Evolutionary conservation across 2,113 vertebrate species (phyloP), one percentile per base, ranked within the genome.

Genomic region (Maccullochella peelii): DNA sequence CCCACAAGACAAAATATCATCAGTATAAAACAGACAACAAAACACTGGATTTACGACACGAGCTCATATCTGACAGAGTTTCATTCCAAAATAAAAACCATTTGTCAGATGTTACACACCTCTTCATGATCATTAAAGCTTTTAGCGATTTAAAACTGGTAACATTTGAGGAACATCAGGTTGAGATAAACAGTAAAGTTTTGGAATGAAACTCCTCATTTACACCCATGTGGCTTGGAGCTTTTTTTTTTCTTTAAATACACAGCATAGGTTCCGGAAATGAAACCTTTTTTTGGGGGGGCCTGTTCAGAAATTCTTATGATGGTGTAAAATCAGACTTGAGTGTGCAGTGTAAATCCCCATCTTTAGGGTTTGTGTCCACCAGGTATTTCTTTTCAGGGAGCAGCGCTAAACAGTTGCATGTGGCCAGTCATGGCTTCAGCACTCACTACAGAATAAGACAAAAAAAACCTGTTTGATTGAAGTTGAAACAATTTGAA

Each of bases 1-100:
- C 33, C 50, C 57, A 75, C 69, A 65, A 65, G 77, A 86, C 83
- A 61, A 79, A 85, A 90, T 81, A 84, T 70, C 1, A 88, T 83
- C 79, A 75, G 80, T 87, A 90, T 68, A 89, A 93, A 93, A 92
- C 89, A 88, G 67, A 89, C 72, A 73, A 85, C 63, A 58, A 66
- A 76, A 68, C 12, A 82, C 82, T 62, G 84, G 84, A 91, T 79
- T 83, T 83, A 85, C 82, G 81, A 49, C 72, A 69, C 54, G 0
- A 54, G 58, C 84, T 90, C 49, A 67, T 55, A 86, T 84, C 66
- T 36, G 89, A 76, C 1, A 6, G 77, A 74, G 42, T 69, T 67
- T 87, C 84, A 87, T 58, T 71, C 18, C 77, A 78, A 86, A 89
- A 79, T 66, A 42, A 77, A 36, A 83, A 59, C 30, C 2, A 3